Conservation (phyloP, 2,888 invertebrate species). For the Trichopria drosophilae region DNA sequence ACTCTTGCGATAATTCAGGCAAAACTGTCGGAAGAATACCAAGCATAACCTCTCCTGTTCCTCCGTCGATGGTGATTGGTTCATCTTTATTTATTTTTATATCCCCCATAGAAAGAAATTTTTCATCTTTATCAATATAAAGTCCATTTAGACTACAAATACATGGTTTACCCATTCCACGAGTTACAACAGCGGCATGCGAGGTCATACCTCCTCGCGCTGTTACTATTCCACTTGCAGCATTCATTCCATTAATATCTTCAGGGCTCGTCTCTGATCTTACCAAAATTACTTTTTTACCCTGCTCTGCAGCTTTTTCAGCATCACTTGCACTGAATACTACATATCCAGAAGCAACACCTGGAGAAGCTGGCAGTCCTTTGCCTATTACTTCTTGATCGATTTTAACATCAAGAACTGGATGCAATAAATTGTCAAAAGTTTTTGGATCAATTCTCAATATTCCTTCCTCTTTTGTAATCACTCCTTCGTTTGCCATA, state of each 20-base stretch:
- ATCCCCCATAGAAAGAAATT: conserved; percentile 21
- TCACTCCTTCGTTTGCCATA: conserved; percentile 23
- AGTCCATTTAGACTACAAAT: conserved; percentile 22
- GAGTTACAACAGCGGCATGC: conserved; percentile 23
- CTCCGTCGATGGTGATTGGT: conserved; percentile 20
- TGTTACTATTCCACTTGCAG: conserved; percentile 24
- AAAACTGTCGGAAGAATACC: conserved; percentile 20
- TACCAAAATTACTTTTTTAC: conserved; percentile 24
- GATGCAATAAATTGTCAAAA: conserved; percentile 24
- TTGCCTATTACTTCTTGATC: conserved; percentile 20
- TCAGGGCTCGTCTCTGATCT: conserved; percentile 22
- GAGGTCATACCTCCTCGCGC: conserved; percentile 25
- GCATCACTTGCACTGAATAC: conserved; percentile 22
- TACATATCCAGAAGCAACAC: conserved; percentile 21
- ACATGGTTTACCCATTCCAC: conserved; percentile 25
- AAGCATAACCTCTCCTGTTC: conserved; percentile 24
- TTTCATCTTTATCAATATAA: conserved; percentile 24
- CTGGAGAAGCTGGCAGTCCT: conserved; percentile 24
- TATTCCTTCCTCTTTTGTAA: conserved; percentile 24
- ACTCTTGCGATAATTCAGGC: conserved; percentile 22
- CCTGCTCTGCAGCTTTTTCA: conserved; percentile 24
- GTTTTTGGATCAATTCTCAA: conserved; percentile 24
- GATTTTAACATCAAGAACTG: conserved; percentile 19
- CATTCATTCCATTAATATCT: conserved; percentile 27
- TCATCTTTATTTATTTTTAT: conserved; percentile 22